These are phyloP conservation scores for Pluvialis apricaria DNA, from an alignment of 2,113 vertebrate genomes.

Conservation along the genomic window DNA sequence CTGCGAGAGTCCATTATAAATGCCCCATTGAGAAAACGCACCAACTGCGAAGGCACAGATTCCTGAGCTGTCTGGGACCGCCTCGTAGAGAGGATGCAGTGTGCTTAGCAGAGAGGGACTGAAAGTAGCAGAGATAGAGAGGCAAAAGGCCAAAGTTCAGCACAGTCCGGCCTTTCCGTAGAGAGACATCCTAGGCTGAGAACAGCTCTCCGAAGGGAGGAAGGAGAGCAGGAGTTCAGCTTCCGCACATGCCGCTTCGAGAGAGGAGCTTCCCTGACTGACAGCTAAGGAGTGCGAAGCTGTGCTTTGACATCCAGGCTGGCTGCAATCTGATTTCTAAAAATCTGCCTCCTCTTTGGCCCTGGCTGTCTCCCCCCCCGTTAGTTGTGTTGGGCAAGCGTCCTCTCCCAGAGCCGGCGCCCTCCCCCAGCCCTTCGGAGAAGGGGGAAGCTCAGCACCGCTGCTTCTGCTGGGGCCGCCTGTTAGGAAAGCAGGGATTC, in stretches of 20 bases:
- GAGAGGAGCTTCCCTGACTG: not conserved
- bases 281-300: not conserved
- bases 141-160: not conserved
- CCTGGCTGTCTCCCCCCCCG: not conserved
- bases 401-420: not conserved
- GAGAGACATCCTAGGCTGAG: not conserved
- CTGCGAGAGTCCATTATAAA: not conserved
- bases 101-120: not conserved
- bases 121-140: not conserved
- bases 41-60: not conserved
- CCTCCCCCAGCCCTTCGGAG: fast-evolving
- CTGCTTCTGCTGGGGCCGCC: not conserved
- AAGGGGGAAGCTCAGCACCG: not conserved
- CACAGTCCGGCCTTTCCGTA: not conserved
- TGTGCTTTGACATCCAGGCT: not conserved
- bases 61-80: not conserved
- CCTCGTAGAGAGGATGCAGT: not conserved
- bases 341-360: no score
- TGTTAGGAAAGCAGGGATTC: not conserved
- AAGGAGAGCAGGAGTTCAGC: not conserved
- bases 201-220: not conserved
- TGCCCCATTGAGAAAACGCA: not conserved
- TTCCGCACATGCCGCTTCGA: not conserved
- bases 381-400: not conserved
- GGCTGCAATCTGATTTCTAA: not conserved